A percentile compares a stretch with the other conserved stretches of the same genome.
Evolutionary conservation across 2,797 vertebrate species (phyloP).

Genomic region (Odontamblyopus rebecca): DNA sequence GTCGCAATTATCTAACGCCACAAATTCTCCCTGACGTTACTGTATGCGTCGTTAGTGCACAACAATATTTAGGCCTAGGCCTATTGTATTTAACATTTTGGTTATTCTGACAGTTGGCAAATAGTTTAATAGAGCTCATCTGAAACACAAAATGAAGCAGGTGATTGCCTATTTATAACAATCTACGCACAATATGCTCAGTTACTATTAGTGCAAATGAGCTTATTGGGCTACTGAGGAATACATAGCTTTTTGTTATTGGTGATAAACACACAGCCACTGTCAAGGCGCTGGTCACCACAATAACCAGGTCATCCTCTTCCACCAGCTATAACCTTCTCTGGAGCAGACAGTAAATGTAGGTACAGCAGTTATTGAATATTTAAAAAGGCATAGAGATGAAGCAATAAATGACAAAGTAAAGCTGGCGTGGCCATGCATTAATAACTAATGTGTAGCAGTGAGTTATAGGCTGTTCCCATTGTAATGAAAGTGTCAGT

Average conservation of each 20-base stretch:
- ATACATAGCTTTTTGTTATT: slow-evolving; percentile 23
- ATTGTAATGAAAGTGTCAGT: slow-evolving; percentile 86
- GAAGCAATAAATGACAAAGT: slow-evolving; percentile 87
- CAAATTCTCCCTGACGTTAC: neutral
- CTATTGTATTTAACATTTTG: neutral
- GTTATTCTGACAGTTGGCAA: no score
- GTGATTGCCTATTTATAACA: neutral
- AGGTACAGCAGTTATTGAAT: slow-evolving; percentile 85
- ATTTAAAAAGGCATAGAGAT: slow-evolving; percentile 85
- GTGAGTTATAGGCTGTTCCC: slow-evolving; percentile 81
- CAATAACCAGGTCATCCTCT: slow-evolving; percentile 65
- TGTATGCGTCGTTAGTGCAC: neutral
- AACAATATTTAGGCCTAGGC: no score
- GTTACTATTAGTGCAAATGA: neutral
- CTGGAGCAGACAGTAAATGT: slow-evolving; percentile 81
- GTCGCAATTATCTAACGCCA: neutral
- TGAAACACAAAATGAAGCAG: neutral
- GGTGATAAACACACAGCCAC: slow-evolving; percentile 48
- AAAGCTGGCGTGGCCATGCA: slow-evolving; percentile 82
- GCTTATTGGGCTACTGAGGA: neutral
- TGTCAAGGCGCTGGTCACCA: slow-evolving; percentile 52
- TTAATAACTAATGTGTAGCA: slow-evolving; percentile 83
- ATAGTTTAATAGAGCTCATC: no score
- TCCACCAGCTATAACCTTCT: slow-evolving; percentile 67
- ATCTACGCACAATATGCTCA: neutral